Percentiles rank a stretch among this genome's conserved stretches.
Evolutionary conservation across 1,140 invertebrate species (phyloP).

Genomic region (Octopus sinensis): DNA sequence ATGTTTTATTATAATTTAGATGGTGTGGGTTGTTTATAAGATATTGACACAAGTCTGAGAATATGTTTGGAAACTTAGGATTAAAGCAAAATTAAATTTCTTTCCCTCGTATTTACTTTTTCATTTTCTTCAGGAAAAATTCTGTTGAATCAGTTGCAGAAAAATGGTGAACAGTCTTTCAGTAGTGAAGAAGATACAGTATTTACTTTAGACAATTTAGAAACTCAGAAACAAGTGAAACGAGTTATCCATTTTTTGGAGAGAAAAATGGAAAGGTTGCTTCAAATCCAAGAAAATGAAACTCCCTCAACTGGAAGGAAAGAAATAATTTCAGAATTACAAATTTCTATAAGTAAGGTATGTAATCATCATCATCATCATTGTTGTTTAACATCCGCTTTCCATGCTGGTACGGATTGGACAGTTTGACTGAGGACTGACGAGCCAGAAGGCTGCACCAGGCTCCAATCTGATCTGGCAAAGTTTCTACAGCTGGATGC

Average conservation of each 20-base stretch:
- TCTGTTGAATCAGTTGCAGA: slow-evolving; percentile 50
- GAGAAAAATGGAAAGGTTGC: slow-evolving; percentile 46
- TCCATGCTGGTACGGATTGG: no score
- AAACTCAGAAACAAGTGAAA: slow-evolving; percentile 53
- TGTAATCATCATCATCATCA: neutral
- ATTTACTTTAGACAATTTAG: slow-evolving; percentile 52
- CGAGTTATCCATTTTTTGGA: slow-evolving; percentile 52
- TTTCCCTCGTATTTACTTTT: no score
- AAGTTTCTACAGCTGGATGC: no score
- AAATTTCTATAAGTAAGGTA: slow-evolving; percentile 48
- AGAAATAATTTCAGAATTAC: slow-evolving; percentile 44
- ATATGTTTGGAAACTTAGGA: no score
- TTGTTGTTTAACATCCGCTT: no score
- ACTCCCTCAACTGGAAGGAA: slow-evolving; percentile 64
- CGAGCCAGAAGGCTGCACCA: no score
- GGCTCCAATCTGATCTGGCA: no score
- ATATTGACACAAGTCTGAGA: no score
- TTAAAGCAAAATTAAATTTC: no score
- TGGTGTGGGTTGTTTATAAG: no score
- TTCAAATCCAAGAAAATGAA: slow-evolving; percentile 49
- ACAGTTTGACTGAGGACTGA: no score
- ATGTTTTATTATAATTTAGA: no score
- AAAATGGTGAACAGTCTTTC: slow-evolving; percentile 29
- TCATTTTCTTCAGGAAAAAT: slow-evolving; percentile 44
- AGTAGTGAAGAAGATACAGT: slow-evolving; percentile 41